phyloP scores from a whole-genome alignment of 2,113 vertebrate species.

The Chloropsis cyanopogon region DNA sequence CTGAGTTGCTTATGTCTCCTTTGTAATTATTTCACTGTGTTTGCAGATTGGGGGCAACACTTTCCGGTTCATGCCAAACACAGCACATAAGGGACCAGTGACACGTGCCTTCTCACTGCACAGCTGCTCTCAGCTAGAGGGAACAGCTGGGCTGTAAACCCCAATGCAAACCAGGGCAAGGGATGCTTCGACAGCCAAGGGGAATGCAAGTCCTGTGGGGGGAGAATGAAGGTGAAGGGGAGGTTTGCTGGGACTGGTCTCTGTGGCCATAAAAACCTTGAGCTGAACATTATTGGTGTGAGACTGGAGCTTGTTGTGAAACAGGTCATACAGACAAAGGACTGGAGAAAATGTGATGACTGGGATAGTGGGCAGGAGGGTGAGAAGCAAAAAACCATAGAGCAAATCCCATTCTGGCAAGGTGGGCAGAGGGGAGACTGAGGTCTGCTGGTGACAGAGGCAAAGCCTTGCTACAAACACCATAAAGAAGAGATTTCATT shows the following conservation, averaged over 20 bases:
- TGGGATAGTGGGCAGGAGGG: not conserved
- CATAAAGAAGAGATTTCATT: not conserved
- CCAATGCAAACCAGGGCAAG: not conserved
- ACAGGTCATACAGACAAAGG: not conserved
- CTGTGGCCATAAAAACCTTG: not conserved
- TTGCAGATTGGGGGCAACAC: not conserved
- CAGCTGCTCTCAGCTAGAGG: not conserved
- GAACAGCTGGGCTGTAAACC: not conserved
- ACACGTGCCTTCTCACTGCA: not conserved
- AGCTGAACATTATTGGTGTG: fast-evolving
- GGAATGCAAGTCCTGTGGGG: not conserved
- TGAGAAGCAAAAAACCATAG: not conserved
- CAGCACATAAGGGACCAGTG: not conserved
- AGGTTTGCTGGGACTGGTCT: not conserved
- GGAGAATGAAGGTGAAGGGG: not conserved
- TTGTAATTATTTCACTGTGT: not conserved
- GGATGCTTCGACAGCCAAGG: not conserved
- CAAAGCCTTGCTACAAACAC: not conserved
- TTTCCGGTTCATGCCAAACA: not conserved
- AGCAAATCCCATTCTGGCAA: not conserved
- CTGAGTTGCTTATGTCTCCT: not conserved
- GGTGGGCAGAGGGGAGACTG: not conserved
- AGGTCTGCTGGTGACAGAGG: not conserved
- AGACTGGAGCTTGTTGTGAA: constrained; percentile 1
- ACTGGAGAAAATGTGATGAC: not conserved